These are phyloP conservation scores for Archips crataeganus DNA, from an alignment of 2,888 invertebrate genomes.

Conservation along the genomic window DNA sequence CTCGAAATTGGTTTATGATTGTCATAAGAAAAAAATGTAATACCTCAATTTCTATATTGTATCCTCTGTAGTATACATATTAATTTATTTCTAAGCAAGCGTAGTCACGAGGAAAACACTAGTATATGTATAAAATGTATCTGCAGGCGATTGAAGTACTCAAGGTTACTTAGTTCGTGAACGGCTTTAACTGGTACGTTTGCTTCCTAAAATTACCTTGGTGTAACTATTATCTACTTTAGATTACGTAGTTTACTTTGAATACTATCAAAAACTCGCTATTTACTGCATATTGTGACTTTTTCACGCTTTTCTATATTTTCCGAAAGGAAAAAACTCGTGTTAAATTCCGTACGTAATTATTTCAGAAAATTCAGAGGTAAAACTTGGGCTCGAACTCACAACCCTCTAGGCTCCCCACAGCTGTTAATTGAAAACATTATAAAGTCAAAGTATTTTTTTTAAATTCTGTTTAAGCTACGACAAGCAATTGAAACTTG, in stretches of 20 bases:
- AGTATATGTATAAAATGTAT: slow-evolving; percentile 1
- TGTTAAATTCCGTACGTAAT: no score
- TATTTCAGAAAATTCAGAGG: no score
- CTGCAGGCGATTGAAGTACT: slow-evolving; percentile 32
- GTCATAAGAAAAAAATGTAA: no score
- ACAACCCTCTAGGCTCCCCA: no score
- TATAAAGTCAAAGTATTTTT: no score
- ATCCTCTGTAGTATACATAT: no score
- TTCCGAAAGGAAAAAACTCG: neutral
- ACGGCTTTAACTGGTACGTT: slow-evolving; percentile 39
- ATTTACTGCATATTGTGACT: neutral
- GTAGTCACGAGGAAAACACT: neutral
- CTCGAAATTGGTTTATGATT: no score
- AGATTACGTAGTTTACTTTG: slow-evolving; percentile 37
- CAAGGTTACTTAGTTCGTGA: slow-evolving; percentile 42
- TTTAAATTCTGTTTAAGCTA: no score
- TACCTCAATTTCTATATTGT: no score
- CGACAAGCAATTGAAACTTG: no score
- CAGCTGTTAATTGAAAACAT: no score
- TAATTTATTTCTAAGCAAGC: neutral
- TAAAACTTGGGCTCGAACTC: no score
- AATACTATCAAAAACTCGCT: neutral
- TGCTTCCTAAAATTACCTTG: slow-evolving; percentile 41
- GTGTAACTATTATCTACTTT: slow-evolving; percentile 40
- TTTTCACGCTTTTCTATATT: neutral